Base-by-base conservation (phyloP, 2,113 vertebrate species). In the Gopherus flavomarginatus region DNA sequence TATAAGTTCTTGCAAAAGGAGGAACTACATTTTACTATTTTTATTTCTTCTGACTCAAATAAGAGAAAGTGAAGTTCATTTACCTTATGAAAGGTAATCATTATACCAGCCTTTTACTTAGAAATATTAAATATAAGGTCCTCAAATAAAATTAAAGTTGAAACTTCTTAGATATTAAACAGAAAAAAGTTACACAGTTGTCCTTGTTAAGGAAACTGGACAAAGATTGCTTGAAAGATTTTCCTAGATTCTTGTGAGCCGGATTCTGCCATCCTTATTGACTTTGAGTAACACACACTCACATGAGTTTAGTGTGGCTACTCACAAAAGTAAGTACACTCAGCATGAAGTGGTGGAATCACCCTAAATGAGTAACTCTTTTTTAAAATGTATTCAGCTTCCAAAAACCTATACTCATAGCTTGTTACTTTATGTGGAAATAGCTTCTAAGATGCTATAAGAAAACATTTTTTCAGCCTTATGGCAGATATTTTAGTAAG, bases 141-240 rank as follows among this genome's bases (percentile, higher is more conserved):
- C 83, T 87, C 85, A 69, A 84, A 93, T 96, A 93, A 96, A 96
- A 90, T 94, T 94, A 96, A 91, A 96, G 21, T 97, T 92, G 95
- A 88, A 96, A 90, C 86, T 80, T 53, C 90, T 95, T 91, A 95
- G 83, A 83, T 97, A 92, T 92, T 95, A 85, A 82, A 56, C 13
- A 69, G 47, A 44, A 44, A 89, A 13, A 75, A 91, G 95, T 97
- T 95, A 92, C 94, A 95, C 93, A 87, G 87, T 81, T 90, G 90
- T 83, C 88, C 95, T 92, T n/a, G 6, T 95, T 93, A 87, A 95
- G 95, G 89, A 94, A 97, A 94, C 92, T 90, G 84, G 54, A 93
- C 94, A 52, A 94, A 96, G 96, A 77, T 69, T 92, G 53, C 69
- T 89, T 82, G 56, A 44, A 87, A 95, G 72, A 90, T 92, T 94